Evolutionary conservation across 1,140 invertebrate genomes (phyloP).

Genomic region (Diabrotica virgifera): DNA sequence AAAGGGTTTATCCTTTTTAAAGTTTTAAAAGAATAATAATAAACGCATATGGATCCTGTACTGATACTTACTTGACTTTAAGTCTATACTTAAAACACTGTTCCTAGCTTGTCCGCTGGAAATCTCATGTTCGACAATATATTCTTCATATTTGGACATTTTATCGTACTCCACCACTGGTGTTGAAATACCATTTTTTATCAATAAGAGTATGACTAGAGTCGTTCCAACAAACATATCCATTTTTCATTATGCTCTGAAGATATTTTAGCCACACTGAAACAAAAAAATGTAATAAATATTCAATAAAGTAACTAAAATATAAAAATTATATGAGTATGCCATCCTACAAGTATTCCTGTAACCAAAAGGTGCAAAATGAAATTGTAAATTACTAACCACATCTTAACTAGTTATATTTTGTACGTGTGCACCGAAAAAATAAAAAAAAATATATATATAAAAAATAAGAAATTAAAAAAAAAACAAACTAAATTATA

Average conservation of each 20-base stretch:
- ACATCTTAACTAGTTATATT: no score
- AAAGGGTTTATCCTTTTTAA: no score
- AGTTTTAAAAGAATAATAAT: no score
- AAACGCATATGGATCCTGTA: no score
- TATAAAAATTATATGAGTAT: no score
- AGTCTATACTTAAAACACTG: constrained; percentile 45
- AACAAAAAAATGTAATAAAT: background rate
- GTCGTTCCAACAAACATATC: constrained; percentile 35
- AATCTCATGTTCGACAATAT: constrained; percentile 57
- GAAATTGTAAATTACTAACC: no score
- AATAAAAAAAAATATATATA: no score
- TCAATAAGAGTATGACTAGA: constrained; percentile 45
- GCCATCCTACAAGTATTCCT: no score
- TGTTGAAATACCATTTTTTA: constrained; percentile 40
- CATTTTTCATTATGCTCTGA: constrained; percentile 37
- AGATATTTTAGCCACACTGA: background rate
- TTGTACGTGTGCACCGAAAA: no score
- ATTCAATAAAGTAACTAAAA: background rate
- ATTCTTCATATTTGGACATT: constrained; percentile 52
- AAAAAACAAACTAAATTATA: no score
- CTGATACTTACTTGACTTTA: constrained; percentile 46
- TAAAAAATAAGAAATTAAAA: no score
- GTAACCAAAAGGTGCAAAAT: no score
- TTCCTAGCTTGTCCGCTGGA: constrained; percentile 50
- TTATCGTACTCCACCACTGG: constrained; percentile 32